Evolutionary conservation across 2,113 vertebrate species (phyloP).

Genomic region (Maccullochella peelii): DNA sequence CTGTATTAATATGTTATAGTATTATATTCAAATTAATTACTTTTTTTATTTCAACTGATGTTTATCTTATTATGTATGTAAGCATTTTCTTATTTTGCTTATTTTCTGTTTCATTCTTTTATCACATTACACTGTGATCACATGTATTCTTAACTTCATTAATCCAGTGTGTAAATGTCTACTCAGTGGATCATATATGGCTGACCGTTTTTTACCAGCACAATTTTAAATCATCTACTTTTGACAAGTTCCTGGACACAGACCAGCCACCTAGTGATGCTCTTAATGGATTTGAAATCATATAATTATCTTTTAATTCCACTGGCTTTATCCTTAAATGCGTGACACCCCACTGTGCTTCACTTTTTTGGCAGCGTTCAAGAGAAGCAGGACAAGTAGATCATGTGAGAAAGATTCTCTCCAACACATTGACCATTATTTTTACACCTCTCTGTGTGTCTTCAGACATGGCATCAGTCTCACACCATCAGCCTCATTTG

Average conservation of each 20-base stretch:
- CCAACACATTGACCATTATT: background rate
- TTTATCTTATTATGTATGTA: too few relatives aligned
- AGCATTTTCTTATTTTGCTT: too few relatives aligned
- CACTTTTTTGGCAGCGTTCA: background rate
- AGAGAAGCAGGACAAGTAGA: background rate
- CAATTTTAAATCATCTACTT: conserved; percentile 11
- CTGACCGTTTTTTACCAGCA: background rate
- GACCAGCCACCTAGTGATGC: conserved; percentile 4
- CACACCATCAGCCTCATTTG: background rate
- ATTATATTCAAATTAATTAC: background rate
- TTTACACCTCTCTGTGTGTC: background rate
- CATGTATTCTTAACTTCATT: background rate
- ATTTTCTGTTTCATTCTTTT: background rate
- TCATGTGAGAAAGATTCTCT: background rate
- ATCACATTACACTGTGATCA: background rate
- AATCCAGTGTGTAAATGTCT: background rate
- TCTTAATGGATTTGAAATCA: conserved; percentile 17
- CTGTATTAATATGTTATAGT: background rate
- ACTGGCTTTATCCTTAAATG: conserved; percentile 25
- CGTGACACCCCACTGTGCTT: background rate
- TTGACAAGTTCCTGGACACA: conserved; percentile 14
- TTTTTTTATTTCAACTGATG: too few relatives aligned
- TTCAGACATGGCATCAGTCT: background rate
- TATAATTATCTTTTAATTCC: conserved; percentile 33
- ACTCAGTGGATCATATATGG: background rate